Percentiles rank a stretch among this genome's conserved stretches.
These are phyloP conservation scores for Otolemur garnettii DNA, from an alignment of 2,113 vertebrate genomes.

Conservation along the genomic window DNA sequence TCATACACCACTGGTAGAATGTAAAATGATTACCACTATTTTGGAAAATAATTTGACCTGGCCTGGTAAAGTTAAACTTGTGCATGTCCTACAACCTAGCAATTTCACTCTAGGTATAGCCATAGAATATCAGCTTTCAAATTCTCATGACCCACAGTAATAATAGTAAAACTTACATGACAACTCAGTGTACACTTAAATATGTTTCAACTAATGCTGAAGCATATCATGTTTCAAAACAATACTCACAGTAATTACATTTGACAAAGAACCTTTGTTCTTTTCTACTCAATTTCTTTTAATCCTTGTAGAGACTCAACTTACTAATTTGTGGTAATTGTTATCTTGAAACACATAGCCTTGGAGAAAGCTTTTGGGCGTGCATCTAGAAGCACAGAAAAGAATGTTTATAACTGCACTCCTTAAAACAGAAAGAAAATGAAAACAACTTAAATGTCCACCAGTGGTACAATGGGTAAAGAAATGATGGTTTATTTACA, in stretches of 20 bases:
- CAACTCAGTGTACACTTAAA: background rate
- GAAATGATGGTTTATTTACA: background rate
- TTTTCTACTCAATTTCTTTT: background rate
- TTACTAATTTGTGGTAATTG: background rate
- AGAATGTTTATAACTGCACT: background rate
- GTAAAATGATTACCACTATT: background rate
- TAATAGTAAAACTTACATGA: background rate
- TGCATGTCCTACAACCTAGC: background rate
- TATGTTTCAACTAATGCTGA: background rate
- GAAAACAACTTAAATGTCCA: background rate
- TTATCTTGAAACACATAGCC: background rate
- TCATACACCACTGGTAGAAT: background rate
- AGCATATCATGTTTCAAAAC: background rate
- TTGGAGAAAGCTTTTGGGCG: background rate
- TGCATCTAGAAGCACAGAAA: background rate
- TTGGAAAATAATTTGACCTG: background rate
- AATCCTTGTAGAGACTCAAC: background rate
- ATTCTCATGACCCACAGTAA: background rate
- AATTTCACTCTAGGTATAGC: background rate
- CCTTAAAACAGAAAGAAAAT: background rate
- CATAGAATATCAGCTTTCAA: background rate
- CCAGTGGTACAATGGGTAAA: background rate
- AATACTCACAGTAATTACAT: background rate
- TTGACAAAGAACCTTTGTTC: background rate
- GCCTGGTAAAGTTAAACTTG: background rate